These are phyloP conservation scores for Rallus limicola DNA, from an alignment of 2,113 vertebrate genomes.

Conservation along the genomic window DNA sequence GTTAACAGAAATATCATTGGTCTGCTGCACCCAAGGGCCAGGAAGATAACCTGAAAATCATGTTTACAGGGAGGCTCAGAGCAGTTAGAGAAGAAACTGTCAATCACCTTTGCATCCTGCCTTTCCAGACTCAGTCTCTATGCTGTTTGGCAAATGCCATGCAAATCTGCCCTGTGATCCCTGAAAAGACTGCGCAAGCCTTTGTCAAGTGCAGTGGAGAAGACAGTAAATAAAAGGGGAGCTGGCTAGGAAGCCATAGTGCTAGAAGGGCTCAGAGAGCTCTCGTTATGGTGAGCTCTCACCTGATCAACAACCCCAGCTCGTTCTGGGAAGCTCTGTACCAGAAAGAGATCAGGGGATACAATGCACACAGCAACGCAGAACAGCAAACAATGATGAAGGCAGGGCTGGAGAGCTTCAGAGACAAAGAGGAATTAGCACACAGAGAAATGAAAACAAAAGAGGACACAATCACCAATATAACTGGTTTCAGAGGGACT, in stretches of 20 bases:
- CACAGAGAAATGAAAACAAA: constrained; percentile 58
- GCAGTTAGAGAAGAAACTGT: neutral
- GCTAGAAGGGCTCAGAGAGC: neutral
- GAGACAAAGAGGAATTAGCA: constrained; percentile 65
- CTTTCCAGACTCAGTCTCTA: neutral
- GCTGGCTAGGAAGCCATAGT: neutral
- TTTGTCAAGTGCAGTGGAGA: neutral
- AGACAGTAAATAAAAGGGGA: neutral
- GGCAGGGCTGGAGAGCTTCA: constrained; percentile 51
- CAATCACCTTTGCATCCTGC: neutral
- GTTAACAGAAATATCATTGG: neutral
- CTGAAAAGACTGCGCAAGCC: neutral
- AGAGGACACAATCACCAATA: constrained; percentile 40
- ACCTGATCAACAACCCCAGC: constrained; percentile 34
- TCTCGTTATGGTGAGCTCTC: constrained; percentile 2
- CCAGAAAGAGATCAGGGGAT: constrained; percentile 58
- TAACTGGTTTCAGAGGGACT: constrained; percentile 39
- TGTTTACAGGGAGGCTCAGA: neutral
- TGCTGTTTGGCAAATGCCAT: neutral
- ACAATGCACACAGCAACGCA: constrained; percentile 37
- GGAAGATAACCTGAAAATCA: neutral
- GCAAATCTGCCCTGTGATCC: neutral
- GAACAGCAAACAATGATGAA: constrained; percentile 66
- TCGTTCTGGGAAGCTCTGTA: constrained; percentile 56
- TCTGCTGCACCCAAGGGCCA: neutral